Percentiles rank a stretch among this genome's conserved stretches.
Conservation (phyloP, 53 echinoderm and acorn worm genomes). For the Patiria pectinifera region DNA sequence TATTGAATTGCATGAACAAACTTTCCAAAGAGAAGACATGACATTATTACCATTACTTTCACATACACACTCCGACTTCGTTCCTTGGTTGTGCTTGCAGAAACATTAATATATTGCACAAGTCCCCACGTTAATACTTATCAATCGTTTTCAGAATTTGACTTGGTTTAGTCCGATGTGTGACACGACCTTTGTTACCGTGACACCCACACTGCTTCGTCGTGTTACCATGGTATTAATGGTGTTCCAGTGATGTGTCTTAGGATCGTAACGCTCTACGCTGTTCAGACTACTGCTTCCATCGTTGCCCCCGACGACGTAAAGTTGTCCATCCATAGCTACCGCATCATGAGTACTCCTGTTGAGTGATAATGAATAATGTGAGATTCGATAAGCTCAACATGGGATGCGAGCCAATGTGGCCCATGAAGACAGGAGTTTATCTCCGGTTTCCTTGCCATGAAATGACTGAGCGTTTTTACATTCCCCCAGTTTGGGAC, state of each 20-base stretch:
- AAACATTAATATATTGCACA: slow-evolving; percentile 10
- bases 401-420: too few species aligned
- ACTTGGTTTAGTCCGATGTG: slow-evolving; percentile 46
- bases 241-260: slow-evolving; percentile 79
- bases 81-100: background rate
- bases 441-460: too few species aligned
- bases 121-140: background rate
- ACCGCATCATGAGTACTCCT: slow-evolving; percentile 97
- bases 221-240: slow-evolving; percentile 85
- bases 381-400: background rate
- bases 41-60: background rate
- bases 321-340: slow-evolving; percentile 84
- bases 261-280: slow-evolving; percentile 91
- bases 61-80: background rate
- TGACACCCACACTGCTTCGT: slow-evolving; percentile 90
- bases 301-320: slow-evolving; percentile 96
- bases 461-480: too few species aligned
- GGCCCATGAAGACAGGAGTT: too few species aligned
- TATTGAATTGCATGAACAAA: background rate
- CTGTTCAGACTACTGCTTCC: slow-evolving; percentile 96
- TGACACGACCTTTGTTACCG: slow-evolving; percentile 77
- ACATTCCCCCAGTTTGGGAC: too few species aligned
- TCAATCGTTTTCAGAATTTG: slow-evolving; percentile 22
- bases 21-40: background rate
- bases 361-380: background rate